Conservation (phyloP, 1,140 invertebrate genomes). For the Drosophila mojavensis region DNA sequence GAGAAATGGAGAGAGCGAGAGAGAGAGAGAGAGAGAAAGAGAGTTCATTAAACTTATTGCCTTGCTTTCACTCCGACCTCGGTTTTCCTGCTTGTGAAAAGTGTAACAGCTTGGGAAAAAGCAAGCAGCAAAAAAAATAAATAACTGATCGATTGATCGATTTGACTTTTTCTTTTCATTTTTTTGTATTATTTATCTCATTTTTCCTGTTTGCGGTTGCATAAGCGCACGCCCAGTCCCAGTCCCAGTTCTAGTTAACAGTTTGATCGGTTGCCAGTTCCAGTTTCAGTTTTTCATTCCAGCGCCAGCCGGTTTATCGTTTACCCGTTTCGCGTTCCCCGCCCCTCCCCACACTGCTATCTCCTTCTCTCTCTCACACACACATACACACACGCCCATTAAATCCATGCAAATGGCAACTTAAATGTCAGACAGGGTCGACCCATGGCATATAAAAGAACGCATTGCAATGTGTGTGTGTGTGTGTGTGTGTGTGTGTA, state of each 20-base stretch:
- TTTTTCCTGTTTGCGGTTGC: slow-evolving; percentile 1
- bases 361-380: background rate
- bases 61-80: slow-evolving; percentile 36
- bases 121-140: background rate
- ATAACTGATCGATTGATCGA: slow-evolving; percentile 27
- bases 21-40: slow-evolving; percentile 7
- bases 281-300: slow-evolving; percentile 12
- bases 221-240: slow-evolving; percentile 8
- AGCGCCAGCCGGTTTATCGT: slow-evolving; percentile 31
- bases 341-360: background rate
- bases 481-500: too few species aligned
- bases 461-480: background rate
- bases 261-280: slow-evolving; percentile 32
- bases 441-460: slow-evolving; percentile 15
- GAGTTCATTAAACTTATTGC: slow-evolving; percentile 43
- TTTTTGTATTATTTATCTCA: background rate
- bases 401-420: slow-evolving; percentile 36
- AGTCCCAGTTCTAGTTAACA: slow-evolving; percentile 28
- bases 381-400: slow-evolving; percentile 12
- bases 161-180: slow-evolving; percentile 30
- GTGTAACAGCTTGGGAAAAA: slow-evolving; percentile 27
- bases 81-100: slow-evolving; percentile 55
- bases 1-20: slow-evolving; percentile 70
- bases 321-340: slow-evolving; percentile 26
- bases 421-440: slow-evolving; percentile 51